Conservation (phyloP, 1,140 invertebrate species). For the Macrobrachium rosenbergii region DNA sequence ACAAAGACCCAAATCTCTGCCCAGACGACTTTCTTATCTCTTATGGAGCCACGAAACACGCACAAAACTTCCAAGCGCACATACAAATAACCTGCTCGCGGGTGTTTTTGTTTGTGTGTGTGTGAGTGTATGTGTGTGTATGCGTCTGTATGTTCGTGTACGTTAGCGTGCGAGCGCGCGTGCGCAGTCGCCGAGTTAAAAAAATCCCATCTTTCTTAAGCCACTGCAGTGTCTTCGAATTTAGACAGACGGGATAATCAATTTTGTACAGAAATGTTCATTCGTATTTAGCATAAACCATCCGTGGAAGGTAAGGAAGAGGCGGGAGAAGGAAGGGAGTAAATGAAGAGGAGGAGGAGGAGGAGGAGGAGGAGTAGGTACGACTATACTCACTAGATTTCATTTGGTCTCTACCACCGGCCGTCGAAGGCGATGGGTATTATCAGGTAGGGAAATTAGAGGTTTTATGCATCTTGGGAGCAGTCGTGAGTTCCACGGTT, state of each 20-base stretch:
- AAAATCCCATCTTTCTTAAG: too few relatives aligned
- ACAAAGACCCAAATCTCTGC: neutral
- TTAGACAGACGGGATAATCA: neutral
- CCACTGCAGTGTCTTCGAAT: too few relatives aligned
- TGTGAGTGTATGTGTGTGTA: neutral
- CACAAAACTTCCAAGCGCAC: too few relatives aligned
- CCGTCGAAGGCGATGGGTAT: too few relatives aligned
- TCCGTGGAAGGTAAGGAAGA: neutral
- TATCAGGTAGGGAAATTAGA: too few relatives aligned
- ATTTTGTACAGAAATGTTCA: neutral
- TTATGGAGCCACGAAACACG: too few relatives aligned
- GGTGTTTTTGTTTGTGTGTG: slow-evolving; percentile 1
- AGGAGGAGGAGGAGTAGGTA: neutral
- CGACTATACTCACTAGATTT: too few relatives aligned
- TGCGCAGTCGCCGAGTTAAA: too few relatives aligned
- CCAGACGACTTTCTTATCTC: too few relatives aligned
- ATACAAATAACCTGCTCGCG: neutral
- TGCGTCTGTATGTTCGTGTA: neutral
- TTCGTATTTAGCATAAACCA: neutral
- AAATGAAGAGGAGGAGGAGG: neutral
- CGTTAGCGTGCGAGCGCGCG: neutral
- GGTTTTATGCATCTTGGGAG: too few relatives aligned
- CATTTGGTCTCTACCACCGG: too few relatives aligned
- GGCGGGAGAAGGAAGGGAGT: neutral
- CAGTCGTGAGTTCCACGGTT: too few relatives aligned